Conservation (phyloP, 2,888 invertebrate genomes). For the Oscheius sp. region DNA sequence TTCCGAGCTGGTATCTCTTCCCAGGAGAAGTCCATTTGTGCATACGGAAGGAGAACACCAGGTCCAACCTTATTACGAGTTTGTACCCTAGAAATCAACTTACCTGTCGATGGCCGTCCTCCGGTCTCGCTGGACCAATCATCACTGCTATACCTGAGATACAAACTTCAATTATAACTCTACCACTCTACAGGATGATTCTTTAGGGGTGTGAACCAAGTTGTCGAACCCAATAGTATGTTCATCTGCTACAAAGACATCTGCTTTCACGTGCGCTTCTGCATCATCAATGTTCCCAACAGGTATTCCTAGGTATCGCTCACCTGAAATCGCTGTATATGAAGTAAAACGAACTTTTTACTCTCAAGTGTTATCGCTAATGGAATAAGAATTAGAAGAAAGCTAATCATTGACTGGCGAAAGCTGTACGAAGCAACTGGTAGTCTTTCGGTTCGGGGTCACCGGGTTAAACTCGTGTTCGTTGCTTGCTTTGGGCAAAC, state of each 20-base stretch:
- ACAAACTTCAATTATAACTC: not conserved
- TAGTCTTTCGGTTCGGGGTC: slow-evolving; percentile 26
- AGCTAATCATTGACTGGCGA: slow-evolving; percentile 21
- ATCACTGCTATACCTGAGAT: slow-evolving; percentile 20
- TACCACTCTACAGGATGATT: slow-evolving; percentile 1
- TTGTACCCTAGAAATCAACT: not conserved
- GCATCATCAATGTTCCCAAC: slow-evolving; percentile 17
- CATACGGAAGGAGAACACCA: slow-evolving; percentile 30
- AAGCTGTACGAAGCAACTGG: slow-evolving; percentile 12
- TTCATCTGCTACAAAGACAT: slow-evolving; percentile 40
- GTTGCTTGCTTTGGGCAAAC: too few species aligned
- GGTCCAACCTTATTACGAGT: slow-evolving; percentile 12
- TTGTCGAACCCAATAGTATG: slow-evolving; percentile 40
- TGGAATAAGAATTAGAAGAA: slow-evolving; percentile 1
- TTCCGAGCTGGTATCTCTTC: slow-evolving; percentile 7
- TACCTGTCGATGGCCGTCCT: slow-evolving; percentile 2
- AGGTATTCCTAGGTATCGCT: slow-evolving; percentile 32
- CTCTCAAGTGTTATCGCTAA: not conserved
- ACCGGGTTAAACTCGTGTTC: slow-evolving; percentile 12
- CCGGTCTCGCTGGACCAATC: slow-evolving; percentile 16
- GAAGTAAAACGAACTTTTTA: not conserved
- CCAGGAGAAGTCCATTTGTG: slow-evolving; percentile 32
- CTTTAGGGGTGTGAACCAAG: slow-evolving; percentile 15
- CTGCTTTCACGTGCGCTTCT: slow-evolving; percentile 10
- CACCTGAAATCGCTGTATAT: slow-evolving; percentile 10